These are phyloP conservation scores for Biston stratarius DNA, from an alignment of 2,888 invertebrate species.

Conservation along the genomic window DNA sequence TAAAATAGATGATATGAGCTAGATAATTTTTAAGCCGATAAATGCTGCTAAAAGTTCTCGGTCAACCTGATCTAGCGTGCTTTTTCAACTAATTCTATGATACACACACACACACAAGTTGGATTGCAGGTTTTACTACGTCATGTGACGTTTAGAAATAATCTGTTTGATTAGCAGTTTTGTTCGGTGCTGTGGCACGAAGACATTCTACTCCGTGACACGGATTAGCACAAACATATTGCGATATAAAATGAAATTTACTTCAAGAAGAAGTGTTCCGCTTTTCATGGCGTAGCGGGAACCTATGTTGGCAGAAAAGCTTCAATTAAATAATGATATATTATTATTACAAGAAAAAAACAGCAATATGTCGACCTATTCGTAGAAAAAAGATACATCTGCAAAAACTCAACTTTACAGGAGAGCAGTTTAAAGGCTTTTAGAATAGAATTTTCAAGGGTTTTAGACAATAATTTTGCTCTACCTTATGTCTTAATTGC, in stretches of 20 bases:
- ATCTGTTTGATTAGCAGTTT: constrained; percentile 5
- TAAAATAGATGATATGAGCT: not conserved
- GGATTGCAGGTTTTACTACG: constrained; percentile 1
- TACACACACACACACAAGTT: constrained; percentile 4
- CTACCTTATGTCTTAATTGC: no score
- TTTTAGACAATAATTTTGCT: no score
- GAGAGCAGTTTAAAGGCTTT: no score
- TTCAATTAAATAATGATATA: not conserved
- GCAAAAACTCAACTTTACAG: no score
- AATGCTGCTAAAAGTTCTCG: not conserved
- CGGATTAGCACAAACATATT: constrained; percentile 21
- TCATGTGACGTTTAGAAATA: not conserved
- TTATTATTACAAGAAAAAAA: no score
- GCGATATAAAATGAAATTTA: constrained; percentile 15
- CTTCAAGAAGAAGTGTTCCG: constrained; percentile 14
- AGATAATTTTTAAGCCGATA: not conserved
- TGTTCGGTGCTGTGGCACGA: not conserved
- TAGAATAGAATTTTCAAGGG: no score
- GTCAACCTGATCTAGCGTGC: constrained; percentile 6
- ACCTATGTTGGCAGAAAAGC: constrained; percentile 14
- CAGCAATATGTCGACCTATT: no score
- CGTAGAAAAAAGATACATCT: no score
- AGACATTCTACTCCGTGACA: constrained; percentile 3
- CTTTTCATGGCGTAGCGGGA: constrained; percentile 5
- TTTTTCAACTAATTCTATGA: not conserved